Percentiles rank a stretch among this genome's conserved stretches.
Conservation (phyloP, 2,113 vertebrate genomes). For the Lutjanus erythropterus region DNA sequence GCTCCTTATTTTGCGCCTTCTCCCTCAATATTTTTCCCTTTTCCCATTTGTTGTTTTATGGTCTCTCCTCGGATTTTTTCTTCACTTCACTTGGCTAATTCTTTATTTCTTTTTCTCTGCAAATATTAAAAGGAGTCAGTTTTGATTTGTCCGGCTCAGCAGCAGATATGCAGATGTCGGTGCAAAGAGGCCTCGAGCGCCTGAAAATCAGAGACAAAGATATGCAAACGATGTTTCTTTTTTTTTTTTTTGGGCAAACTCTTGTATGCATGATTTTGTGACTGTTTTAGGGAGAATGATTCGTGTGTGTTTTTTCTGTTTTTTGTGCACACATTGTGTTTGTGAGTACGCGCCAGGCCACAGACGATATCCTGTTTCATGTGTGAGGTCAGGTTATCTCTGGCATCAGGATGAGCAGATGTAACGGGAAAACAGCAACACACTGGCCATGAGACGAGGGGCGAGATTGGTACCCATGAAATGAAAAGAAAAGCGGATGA, state of each 20-base stretch:
- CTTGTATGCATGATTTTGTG: neutral
- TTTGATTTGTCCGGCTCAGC: constrained; percentile 20
- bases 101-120: neutral
- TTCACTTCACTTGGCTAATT: constrained; percentile 20
- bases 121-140: constrained; percentile 8
- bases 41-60: constrained; percentile 56
- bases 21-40: constrained; percentile 42
- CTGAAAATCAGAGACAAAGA: neutral
- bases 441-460: neutral
- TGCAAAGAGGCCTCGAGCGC: neutral
- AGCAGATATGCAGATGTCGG: neutral
- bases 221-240: neutral
- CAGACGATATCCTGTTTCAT: constrained; percentile 45
- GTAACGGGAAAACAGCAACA: constrained; percentile 38
- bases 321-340: constrained; percentile 6
- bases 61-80: constrained; percentile 37
- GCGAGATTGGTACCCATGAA: constrained; percentile 8
- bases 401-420: constrained; percentile 25
- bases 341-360: constrained; percentile 3
- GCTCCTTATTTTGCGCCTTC: constrained; percentile 18
- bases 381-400: constrained; percentile 32
- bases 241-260: neutral
- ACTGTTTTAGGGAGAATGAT: neutral
- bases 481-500: constrained; percentile 33
- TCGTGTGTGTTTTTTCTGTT: neutral